These are phyloP conservation scores for Anneissia japonica DNA, from an alignment of 35 echinoderm and acorn worm genomes.

Conservation along the genomic window DNA sequence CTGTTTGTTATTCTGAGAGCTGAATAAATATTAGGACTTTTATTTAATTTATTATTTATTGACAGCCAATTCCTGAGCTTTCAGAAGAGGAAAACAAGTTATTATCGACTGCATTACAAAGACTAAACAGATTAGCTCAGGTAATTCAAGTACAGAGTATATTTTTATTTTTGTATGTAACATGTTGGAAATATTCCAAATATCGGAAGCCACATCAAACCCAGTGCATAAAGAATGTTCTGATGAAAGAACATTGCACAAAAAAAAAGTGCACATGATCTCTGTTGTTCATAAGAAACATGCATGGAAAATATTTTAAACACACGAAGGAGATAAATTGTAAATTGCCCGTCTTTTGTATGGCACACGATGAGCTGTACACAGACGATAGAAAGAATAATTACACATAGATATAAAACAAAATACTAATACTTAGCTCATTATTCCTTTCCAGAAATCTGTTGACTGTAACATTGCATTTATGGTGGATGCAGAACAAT, in stretches of 20 bases:
- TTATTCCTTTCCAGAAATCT: conserved; percentile 37
- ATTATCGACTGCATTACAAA: conserved; percentile 9
- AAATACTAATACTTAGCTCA: conserved; percentile 6
- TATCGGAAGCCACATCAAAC: not conserved
- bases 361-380: too few species aligned
- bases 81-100: conserved; percentile 16
- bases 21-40: too few species aligned
- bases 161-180: not conserved
- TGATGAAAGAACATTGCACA: too few species aligned
- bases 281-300: too few species aligned
- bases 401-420: too few species aligned
- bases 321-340: too few species aligned
- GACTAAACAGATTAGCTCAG: conserved; percentile 39
- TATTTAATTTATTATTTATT: too few species aligned
- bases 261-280: too few species aligned
- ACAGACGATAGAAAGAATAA: too few species aligned
- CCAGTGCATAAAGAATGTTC: not conserved
- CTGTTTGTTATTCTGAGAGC: too few species aligned
- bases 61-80: conserved; percentile 37
- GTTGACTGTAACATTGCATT: conserved; percentile 32
- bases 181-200: not conserved
- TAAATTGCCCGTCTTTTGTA: too few species aligned
- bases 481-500: conserved; percentile 80
- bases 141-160: not conserved
- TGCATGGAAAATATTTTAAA: too few species aligned